phyloP scores from a whole-genome alignment of 2,888 invertebrate genomes.

The Caenorhabditis wallacei region DNA sequence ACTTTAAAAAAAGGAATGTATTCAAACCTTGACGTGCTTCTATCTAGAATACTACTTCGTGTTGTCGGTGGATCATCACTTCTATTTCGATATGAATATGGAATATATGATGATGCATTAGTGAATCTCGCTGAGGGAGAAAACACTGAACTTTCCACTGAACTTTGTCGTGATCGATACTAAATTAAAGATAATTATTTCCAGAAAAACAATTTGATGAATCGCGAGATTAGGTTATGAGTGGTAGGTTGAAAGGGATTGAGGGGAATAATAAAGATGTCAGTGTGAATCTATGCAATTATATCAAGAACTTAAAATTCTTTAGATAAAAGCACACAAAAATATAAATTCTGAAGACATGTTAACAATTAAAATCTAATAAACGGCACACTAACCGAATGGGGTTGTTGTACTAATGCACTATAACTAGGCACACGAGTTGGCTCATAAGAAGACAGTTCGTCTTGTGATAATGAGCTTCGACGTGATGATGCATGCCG shows the following conservation, averaged over 20 bases:
- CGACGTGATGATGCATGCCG: conserved; percentile 62
- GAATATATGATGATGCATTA: conserved; percentile 46
- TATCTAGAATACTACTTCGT: conserved; percentile 38
- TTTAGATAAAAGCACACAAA: background rate
- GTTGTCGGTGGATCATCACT: conserved; percentile 37
- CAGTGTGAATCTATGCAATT: no score
- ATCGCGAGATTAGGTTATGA: background rate
- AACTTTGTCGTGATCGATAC: conserved; percentile 65
- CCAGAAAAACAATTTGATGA: no score
- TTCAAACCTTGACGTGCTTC: conserved; percentile 43
- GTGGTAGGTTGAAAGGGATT: background rate
- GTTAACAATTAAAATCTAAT: conserved; percentile 14
- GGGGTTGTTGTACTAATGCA: conserved; percentile 47
- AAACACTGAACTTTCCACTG: conserved; percentile 59
- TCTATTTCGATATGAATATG: conserved; percentile 49
- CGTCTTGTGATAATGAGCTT: conserved; percentile 61
- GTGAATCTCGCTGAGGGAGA: conserved; percentile 59
- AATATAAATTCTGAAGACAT: conserved; percentile 21
- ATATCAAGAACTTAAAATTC: background rate
- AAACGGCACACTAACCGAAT: conserved; percentile 60
- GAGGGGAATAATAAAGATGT: background rate
- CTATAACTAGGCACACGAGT: conserved; percentile 61
- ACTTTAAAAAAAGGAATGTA: background rate
- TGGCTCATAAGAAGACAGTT: conserved; percentile 42
- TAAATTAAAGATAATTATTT: conserved; percentile 24